Base-by-base conservation (phyloP, 1,140 invertebrate species). In the Papilio glaucus region DNA sequence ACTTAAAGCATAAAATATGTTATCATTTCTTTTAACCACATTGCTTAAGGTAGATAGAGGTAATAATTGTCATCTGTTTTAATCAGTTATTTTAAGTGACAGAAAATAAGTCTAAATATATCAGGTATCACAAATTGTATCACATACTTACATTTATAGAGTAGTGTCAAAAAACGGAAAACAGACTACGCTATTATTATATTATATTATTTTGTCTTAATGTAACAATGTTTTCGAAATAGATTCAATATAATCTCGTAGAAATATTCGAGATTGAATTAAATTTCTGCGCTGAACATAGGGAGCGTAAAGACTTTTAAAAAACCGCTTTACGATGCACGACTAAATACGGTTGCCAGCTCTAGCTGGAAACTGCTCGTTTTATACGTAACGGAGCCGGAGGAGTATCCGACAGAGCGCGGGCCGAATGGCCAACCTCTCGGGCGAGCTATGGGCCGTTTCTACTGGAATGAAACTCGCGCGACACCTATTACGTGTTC, bases 241-340 rank as follows among this genome's bases (percentile, higher is more conserved):
- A 18, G 13, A 21, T 12, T 24, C 2, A 57, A 13, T 57, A 71
- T 45, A 53, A 41, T 71, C 39, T 67, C 61, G n/a, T 62, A 71
- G 77, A 83, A 87, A 88, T 88, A 88, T 90, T 92, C 89, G 84
- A 88, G 90, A 89, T 89, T 85, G 84, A 84, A 90, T 85, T 84
- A n/a, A n/a, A n/a, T n/a, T n/a, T 90, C 80, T n/a, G 33, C 21
- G 10, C 24, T 37, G 39, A 82, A 79, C 79, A 57, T 39, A 78
- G 82, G 80, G 85, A 78, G 79, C 83, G 71, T 84, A 82, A 84
- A 84, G 83, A 79, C 81, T 82, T 85, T 80, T 73, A 67, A 77
- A 80, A 87, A 85, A 82, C 78, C 79, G 75, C 81, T 92, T 92
- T 92, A 92, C 88, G 90, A 92, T 78, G 71, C 73, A 49, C 72